A percentile compares a stretch with the other conserved stretches of the same genome.
These are phyloP conservation scores for Sprattus sprattus DNA, from an alignment of 2,113 vertebrate genomes.

Conservation along the genomic window DNA sequence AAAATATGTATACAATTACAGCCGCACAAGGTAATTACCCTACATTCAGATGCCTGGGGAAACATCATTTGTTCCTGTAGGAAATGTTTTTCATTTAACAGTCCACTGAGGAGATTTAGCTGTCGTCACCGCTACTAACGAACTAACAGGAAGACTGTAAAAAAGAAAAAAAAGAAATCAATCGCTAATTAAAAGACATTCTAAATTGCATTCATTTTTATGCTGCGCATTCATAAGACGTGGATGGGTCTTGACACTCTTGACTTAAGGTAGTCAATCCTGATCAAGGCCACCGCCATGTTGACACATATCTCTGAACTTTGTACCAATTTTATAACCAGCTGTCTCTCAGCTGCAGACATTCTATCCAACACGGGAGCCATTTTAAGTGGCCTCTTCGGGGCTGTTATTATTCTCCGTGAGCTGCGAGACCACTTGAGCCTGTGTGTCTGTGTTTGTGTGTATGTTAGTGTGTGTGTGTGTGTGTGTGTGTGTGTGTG, in stretches of 20 bases:
- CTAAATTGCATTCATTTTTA: background rate
- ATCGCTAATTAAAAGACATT: conserved; percentile 34
- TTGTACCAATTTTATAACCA: background rate
- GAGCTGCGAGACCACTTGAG: too few relatives aligned
- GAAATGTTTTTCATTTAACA: background rate
- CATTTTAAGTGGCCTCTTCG: conserved; percentile 25
- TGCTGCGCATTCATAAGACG: background rate
- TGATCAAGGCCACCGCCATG: background rate
- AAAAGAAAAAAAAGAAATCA: background rate
- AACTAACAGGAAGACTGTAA: background rate
- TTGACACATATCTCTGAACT: background rate
- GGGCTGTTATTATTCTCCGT: background rate
- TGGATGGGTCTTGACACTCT: background rate
- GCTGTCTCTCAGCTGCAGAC: background rate
- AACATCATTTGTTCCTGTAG: conserved; percentile 8
- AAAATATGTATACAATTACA: conserved; percentile 29
- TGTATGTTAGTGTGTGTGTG: too few relatives aligned
- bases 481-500: too few relatives aligned
- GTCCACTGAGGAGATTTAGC: background rate
- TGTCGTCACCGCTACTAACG: background rate
- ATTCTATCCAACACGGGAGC: conserved; percentile 8
- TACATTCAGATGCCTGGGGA: conserved; percentile 35
- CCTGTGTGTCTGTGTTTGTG: too few relatives aligned
- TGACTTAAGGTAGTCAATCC: background rate
- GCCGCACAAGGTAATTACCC: conserved; percentile 36